Percentiles rank a stretch among this genome's conserved stretches.
phyloP scores from a whole-genome alignment of 2,113 vertebrate genomes.

The Motacilla alba region DNA sequence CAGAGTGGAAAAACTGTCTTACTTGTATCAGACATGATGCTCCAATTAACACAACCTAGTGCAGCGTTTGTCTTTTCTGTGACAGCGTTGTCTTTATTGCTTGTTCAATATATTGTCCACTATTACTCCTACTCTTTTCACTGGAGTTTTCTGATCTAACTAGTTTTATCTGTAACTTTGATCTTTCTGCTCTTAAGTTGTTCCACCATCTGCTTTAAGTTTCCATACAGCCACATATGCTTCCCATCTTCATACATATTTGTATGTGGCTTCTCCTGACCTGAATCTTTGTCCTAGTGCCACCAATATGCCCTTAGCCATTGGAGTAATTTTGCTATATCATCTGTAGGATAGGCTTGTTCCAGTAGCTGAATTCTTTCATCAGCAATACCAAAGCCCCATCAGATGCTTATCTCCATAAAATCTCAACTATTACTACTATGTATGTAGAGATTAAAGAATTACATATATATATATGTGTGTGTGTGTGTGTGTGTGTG shows the following conservation, averaged over 20 bases:
- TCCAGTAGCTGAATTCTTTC: background rate
- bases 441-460: background rate
- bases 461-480: background rate
- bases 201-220: conserved; percentile 20
- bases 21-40: background rate
- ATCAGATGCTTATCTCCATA: background rate
- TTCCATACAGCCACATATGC: background rate
- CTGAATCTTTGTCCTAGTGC: background rate
- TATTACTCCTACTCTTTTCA: background rate
- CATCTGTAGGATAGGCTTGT: background rate
- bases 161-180: conserved; percentile 1
- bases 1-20: background rate
- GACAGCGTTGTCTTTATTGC: background rate
- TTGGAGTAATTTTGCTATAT: background rate
- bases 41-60: conserved; percentile 14
- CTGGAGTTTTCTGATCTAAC: background rate
- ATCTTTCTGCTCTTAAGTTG: background rate
- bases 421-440: background rate
- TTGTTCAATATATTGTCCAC: background rate
- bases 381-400: background rate
- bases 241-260: background rate
- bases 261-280: background rate
- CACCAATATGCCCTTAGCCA: background rate
- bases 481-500: too few species aligned
- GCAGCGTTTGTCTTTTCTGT: background rate